Conservation (phyloP, 1,140 invertebrate species). For the Ganaspis sp. region DNA sequence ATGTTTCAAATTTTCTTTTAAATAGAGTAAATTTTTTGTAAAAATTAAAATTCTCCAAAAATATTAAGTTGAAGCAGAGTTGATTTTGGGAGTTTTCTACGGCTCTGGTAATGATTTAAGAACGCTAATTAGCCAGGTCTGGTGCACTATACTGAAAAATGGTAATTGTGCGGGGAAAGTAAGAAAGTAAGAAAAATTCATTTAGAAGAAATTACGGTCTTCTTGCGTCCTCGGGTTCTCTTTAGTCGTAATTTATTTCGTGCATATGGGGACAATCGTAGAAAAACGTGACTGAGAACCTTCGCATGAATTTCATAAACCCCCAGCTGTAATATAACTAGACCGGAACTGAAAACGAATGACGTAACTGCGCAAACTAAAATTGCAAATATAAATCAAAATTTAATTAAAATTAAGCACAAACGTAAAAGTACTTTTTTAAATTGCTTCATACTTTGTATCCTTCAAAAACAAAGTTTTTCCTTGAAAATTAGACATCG, state of each 20-base stretch:
- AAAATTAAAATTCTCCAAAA: too few relatives aligned
- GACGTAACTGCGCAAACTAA: background rate
- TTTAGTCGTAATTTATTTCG: background rate
- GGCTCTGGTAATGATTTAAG: background rate
- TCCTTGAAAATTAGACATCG: too few relatives aligned
- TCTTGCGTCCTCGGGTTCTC: background rate
- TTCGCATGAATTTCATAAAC: constrained; percentile 11
- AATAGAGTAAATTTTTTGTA: too few relatives aligned
- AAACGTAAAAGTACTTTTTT: too few relatives aligned
- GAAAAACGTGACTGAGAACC: background rate
- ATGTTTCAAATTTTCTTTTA: too few relatives aligned
- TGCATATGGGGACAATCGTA: background rate
- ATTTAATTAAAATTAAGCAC: background rate
- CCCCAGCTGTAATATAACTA: constrained; percentile 3
- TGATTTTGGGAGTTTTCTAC: background rate
- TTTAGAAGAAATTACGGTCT: background rate
- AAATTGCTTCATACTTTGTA: too few relatives aligned
- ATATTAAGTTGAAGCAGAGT: background rate
- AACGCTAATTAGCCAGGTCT: background rate
- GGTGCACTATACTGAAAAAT: background rate
- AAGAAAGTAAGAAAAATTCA: constrained; percentile 7
- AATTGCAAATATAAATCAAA: background rate
- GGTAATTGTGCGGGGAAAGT: background rate
- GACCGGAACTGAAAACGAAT: background rate
- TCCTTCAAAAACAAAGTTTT: too few relatives aligned